A percentile compares a stretch with the other conserved stretches of the same genome.
These are phyloP conservation scores for Lacerta bilineata DNA, from an alignment of 2,797 vertebrate species.

Conservation along the genomic window DNA sequence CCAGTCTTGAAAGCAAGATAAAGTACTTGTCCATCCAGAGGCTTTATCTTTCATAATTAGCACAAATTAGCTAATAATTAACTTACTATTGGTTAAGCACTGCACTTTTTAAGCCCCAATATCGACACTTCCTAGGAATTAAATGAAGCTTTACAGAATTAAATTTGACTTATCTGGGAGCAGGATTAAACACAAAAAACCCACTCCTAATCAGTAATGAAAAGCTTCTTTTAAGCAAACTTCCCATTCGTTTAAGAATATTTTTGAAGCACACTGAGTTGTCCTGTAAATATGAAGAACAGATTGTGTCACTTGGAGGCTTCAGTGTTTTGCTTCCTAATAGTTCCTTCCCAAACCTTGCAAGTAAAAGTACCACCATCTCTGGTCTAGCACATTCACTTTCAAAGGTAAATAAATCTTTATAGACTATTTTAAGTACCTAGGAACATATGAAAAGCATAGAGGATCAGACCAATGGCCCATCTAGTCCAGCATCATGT, in stretches of 20 bases:
- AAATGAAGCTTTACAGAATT: conserved; percentile 29
- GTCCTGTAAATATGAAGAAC: neutral
- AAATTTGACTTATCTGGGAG: conserved; percentile 5
- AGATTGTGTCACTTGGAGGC: neutral
- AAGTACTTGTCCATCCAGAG: conserved; percentile 3
- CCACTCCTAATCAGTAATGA: neutral
- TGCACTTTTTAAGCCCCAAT: conserved; percentile 10
- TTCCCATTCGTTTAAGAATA: neutral
- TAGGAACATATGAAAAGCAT: too few species aligned
- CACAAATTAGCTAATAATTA: conserved; percentile 29
- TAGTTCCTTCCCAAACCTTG: neutral
- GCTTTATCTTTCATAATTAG: conserved; percentile 25
- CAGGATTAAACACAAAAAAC: conserved; percentile 7
- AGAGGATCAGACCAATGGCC: too few species aligned
- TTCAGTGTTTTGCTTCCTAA: neutral
- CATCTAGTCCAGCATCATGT: too few species aligned
- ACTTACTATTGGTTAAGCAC: conserved; percentile 21
- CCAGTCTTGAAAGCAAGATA: conserved; percentile 12
- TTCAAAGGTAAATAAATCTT: too few species aligned
- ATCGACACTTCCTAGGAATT: neutral
- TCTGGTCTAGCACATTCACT: too few species aligned
- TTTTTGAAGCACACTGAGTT: neutral
- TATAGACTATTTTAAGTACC: too few species aligned
- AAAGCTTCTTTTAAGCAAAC: conserved; percentile 5
- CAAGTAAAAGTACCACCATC: neutral